Base-by-base conservation (phyloP, 2,113 vertebrate genomes). In the Daboia siamensis region DNA sequence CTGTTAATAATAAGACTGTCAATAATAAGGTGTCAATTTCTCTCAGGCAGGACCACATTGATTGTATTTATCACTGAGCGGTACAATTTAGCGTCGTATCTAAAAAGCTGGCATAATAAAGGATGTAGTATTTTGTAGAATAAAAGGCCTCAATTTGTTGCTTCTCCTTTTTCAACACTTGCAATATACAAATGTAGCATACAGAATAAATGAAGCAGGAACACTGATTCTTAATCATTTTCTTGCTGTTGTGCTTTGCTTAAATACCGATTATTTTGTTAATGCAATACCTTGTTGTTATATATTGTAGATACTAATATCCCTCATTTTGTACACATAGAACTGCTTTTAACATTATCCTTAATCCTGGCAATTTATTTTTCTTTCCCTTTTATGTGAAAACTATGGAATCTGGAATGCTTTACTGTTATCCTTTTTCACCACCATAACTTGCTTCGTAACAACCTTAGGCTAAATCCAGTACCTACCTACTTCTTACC, bases 151-250 rank as follows among this genome's bases (percentile, higher is more conserved):
- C 95, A 96, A 94, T 88, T 91, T 93, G 92, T 94, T 94, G 59
- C 69, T 90, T 95, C 55, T 96, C 5, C 87, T 94, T 93, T 90
- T 90, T 57, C 64, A 88, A 94, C 52, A 94, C 90, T 90, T 93
- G 91, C 91, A 96, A 96, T 93, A 80, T 52, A 48, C 88, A 89
- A 12, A 87, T 59, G 90, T 88, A 57, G 92, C 91, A 96, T 87
- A 96, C 91, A 97, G 89, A 96, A 94, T 95, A 94, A 95, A 93
- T 96, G 95, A 97, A 98, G 98, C 98, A 99, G 98, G 97, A 99
- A 98, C 98, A 98, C 98, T 98, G 98, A 99, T 98, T 97, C 97
- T 96, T 97, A 96, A 94, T 96, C 96, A 96, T 96, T 95, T 96
- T 96, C 95, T 96, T 44, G 93, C 93, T 98, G 96, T 97, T 94